Base-by-base conservation (phyloP, 2,113 vertebrate genomes). In the Sorex fumeus region DNA sequence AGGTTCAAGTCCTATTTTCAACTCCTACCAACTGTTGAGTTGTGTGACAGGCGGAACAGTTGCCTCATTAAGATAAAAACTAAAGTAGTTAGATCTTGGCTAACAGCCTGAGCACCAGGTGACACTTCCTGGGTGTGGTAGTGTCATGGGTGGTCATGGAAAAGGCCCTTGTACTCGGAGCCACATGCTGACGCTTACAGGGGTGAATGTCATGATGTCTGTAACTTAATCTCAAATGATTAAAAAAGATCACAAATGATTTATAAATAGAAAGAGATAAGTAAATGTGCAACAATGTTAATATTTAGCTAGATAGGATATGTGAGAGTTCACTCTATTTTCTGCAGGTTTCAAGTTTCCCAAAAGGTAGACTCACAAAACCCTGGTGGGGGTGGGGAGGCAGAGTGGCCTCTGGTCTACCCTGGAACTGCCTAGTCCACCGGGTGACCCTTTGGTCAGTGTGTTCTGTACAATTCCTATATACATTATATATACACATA, bases 171-270 rank as follows among this genome's bases (percentile, higher is more conserved):
- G 60, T n/a, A 87, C 34, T 47, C 75, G 60, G 84, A 85, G 72
- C 57, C 57, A 76, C 28, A 70, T n/a, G 62, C 60, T 76, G 57
- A 82, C 27, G 79, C n/a, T 34, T 40, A 79, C 7, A 47, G 15
- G 74, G 47, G n/a, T 47, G 36, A 80, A 62, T 66, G 60, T 79
- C 81, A 50, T 5, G 36, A 66, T 28, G 45, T 62, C 90, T 84
- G 36, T n/a, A 91, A 81, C 45, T 80, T 94, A 84, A 84, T 87
- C 45, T 94, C 78, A 12, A 79, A 89, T 84, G 76, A 89, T 45
- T 84, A 60, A 60, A 19, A 53, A 60, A 60, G 57, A 60, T 60
- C 67, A 72, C 75, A 75, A 87, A 91, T 53, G 69, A 67, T 9
- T 74, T 34, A 16, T 19, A 92, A 87, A 75, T 75, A 92, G 9